A percentile compares a stretch with the other conserved stretches of the same genome.
These are phyloP conservation scores for Oryzias dopingdopingensis DNA, from an alignment of 2,797 vertebrate species.

Conservation along the genomic window DNA sequence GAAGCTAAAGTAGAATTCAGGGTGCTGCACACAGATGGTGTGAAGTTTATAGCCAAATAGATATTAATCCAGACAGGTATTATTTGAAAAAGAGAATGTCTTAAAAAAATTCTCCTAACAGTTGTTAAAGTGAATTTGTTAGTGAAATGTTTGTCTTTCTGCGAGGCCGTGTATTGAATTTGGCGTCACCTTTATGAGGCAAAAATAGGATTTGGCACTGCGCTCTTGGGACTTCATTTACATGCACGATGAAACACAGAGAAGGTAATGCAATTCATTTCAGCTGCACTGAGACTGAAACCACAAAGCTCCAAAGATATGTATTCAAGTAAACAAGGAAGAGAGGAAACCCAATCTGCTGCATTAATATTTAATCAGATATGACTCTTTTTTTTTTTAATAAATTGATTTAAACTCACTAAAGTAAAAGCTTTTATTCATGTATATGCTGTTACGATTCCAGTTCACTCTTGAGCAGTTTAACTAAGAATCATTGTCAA, in stretches of 20 bases:
- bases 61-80: too few relatives aligned
- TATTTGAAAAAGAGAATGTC: too few relatives aligned
- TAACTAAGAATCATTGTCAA: not conserved
- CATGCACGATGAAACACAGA: not conserved
- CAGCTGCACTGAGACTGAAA: constrained; percentile 9
- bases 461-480: too few relatives aligned
- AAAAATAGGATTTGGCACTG: not conserved
- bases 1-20: too few relatives aligned
- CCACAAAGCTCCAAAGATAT: not conserved
- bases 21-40: not conserved
- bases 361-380: constrained; percentile 6
- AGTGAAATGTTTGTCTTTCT: not conserved
- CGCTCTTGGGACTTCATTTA: not conserved
- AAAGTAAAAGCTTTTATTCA: too few relatives aligned
- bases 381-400: not conserved
- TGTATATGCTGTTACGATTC: too few relatives aligned
- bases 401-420: not conserved
- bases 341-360: not conserved
- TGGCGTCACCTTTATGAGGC: not conserved
- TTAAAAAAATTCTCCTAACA: not conserved
- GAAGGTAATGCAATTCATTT: constrained; percentile 3
- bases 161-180: not conserved
- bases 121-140: not conserved
- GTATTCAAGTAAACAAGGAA: too few relatives aligned
- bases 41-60: not conserved